Conservation (phyloP, 2,888 invertebrate genomes). For the Pediacus dermestoides region DNA sequence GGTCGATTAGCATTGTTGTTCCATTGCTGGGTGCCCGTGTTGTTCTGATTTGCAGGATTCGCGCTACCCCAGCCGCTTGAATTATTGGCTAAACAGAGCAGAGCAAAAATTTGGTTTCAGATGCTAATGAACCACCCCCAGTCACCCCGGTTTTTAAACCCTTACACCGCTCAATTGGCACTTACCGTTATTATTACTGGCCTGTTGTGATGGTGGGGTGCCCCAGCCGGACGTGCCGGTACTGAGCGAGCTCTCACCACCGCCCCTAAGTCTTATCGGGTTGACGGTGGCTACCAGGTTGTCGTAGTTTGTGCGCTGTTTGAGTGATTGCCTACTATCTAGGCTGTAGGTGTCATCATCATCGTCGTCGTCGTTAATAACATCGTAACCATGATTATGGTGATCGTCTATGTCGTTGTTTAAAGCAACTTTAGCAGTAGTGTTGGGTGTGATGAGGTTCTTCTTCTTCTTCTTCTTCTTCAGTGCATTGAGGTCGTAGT, state of each 20-base stretch:
- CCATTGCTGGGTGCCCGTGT: constrained; percentile 47
- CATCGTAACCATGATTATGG: constrained; percentile 38
- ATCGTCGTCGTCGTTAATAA: constrained; percentile 45
- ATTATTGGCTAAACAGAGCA: constrained; percentile 38
- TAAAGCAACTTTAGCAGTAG: constrained; percentile 17
- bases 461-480: constrained; percentile 12
- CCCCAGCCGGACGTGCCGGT: constrained; percentile 74
- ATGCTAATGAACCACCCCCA: constrained; percentile 22
- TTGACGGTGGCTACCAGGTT: constrained; percentile 19
- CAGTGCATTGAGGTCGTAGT: constrained; percentile 40
- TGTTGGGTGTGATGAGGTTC: constrained; percentile 36
- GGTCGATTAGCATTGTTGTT: constrained; percentile 47
- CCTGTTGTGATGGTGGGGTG: constrained; percentile 66
- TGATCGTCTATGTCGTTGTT: constrained; percentile 23
- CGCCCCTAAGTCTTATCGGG: constrained; percentile 67
- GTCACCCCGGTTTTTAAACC: neutral
- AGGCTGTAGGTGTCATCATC: constrained; percentile 47
- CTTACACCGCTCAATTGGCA: constrained; percentile 9
- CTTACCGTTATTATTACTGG: constrained; percentile 58
- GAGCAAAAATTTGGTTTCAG: constrained; percentile 11
- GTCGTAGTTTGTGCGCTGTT: constrained; percentile 27
- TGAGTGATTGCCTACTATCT: neutral
- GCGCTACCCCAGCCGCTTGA: constrained; percentile 55
- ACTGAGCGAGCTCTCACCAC: constrained; percentile 78
- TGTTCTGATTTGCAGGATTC: constrained; percentile 47